These are phyloP conservation scores for Hemicentrotus pulcherrimus DNA, from an alignment of 35 echinoderm and acorn worm genomes.

Conservation along the genomic window DNA sequence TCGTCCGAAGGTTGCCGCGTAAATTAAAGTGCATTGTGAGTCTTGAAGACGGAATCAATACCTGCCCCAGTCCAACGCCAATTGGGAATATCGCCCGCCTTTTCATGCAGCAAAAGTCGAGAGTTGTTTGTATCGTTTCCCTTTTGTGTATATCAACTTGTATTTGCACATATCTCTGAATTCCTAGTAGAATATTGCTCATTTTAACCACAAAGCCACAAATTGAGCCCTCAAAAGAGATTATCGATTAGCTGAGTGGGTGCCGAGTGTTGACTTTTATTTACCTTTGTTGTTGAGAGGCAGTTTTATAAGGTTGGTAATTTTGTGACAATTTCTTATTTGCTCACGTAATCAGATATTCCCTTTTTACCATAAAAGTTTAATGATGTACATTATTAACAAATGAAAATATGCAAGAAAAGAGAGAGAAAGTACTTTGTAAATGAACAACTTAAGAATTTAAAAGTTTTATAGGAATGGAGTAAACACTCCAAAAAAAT, in stretches of 20 bases:
- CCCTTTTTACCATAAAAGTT: neutral
- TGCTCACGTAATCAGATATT: constrained; percentile 11
- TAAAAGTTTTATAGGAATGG: neutral
- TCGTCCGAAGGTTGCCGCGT: neutral
- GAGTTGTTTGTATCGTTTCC: neutral
- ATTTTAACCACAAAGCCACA: neutral
- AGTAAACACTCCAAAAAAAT: too few relatives aligned
- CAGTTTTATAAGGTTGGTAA: neutral
- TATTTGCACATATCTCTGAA: constrained; percentile 41
- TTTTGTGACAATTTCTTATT: constrained; percentile 3
- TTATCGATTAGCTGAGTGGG: constrained; percentile 35
- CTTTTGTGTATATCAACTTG: constrained; percentile 19
- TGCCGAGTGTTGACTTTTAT: neutral
- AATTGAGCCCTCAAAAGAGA: constrained; percentile 30
- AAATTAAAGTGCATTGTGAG: constrained; percentile 37
- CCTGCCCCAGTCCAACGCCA: neutral
- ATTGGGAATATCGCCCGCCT: constrained; percentile 24
- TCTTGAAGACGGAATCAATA: neutral
- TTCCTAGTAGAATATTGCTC: constrained; percentile 28
- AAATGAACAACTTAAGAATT: neutral
- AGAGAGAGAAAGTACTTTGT: neutral
- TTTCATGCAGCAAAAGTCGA: constrained; percentile 28
- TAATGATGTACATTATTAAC: neutral
- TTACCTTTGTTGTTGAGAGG: neutral
- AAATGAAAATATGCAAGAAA: neutral